Conservation (phyloP, 2,113 vertebrate genomes). For the Platycercus adscitus region DNA sequence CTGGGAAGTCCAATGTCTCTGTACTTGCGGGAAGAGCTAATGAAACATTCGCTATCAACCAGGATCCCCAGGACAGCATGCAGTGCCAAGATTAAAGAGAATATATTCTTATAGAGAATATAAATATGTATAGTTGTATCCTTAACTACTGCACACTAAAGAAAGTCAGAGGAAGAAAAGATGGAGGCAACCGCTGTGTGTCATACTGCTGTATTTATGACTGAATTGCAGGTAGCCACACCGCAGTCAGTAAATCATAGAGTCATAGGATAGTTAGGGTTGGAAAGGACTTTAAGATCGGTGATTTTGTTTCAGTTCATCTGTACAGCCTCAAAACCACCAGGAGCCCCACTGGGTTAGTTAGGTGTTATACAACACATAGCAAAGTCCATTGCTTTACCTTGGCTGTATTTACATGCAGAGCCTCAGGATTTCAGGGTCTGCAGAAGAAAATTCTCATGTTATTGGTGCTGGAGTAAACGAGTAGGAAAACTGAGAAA, state of each 20-base stretch:
- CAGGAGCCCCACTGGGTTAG: neutral
- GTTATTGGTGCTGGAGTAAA: neutral
- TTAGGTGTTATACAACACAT: neutral
- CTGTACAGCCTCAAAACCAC: neutral
- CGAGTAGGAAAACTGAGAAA: neutral
- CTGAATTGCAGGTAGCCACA: neutral
- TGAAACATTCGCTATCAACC: neutral
- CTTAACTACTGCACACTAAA: neutral
- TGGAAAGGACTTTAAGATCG: neutral
- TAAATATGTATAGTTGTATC: neutral
- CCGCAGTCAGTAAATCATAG: neutral
- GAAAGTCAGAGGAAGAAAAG: neutral
- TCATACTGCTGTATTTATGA: neutral
- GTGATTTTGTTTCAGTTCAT: neutral
- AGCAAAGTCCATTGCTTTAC: neutral
- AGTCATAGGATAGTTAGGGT: neutral
- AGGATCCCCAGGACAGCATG: neutral
- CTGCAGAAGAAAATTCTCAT: neutral
- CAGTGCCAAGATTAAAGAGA: neutral
- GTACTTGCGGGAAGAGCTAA: neutral
- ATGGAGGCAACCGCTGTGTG: neutral
- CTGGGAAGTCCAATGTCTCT: neutral
- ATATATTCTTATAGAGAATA: neutral
- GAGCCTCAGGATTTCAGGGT: neutral
- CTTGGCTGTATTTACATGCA: neutral